These are phyloP conservation scores for Beris morrisii DNA, from an alignment of 2,888 invertebrate genomes.

Conservation along the genomic window DNA sequence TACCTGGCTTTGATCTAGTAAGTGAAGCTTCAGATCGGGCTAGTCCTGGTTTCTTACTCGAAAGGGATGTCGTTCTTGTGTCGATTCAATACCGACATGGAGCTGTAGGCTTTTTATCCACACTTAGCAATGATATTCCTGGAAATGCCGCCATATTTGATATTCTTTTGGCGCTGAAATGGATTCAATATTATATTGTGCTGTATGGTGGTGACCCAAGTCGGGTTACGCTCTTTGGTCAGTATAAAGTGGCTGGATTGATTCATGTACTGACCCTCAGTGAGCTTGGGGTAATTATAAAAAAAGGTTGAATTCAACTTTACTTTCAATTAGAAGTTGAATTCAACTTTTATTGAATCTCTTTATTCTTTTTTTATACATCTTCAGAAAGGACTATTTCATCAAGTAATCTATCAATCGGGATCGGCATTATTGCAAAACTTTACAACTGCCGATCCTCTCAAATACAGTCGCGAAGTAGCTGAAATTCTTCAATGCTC, in stretches of 20 bases:
- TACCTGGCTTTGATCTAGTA: slow-evolving; percentile 40
- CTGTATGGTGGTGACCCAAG: slow-evolving; percentile 55
- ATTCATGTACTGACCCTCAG: slow-evolving; percentile 51
- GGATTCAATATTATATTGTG: slow-evolving; percentile 54
- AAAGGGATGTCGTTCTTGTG: slow-evolving; percentile 51
- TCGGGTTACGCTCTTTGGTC: slow-evolving; percentile 55
- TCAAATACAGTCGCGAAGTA: slow-evolving; percentile 21
- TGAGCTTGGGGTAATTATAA: slow-evolving; percentile 43
- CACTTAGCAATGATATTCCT: slow-evolving; percentile 53
- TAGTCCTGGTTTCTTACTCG: slow-evolving; percentile 46
- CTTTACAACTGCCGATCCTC: slow-evolving; percentile 16
- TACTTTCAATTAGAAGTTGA: neutral
- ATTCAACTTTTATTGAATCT: neutral
- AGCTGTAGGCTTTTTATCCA: slow-evolving; percentile 55
- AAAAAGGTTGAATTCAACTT: too few relatives aligned
- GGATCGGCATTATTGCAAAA: slow-evolving; percentile 51
- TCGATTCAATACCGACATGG: slow-evolving; percentile 53
- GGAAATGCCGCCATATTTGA: slow-evolving; percentile 58
- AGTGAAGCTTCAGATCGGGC: slow-evolving; percentile 38
- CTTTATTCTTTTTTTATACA: too few relatives aligned
- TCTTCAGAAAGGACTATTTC: slow-evolving; percentile 50
- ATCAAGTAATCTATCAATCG: slow-evolving; percentile 55
- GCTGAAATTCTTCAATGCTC: slow-evolving; percentile 4
- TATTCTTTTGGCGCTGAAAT: slow-evolving; percentile 52
- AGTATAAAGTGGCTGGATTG: slow-evolving; percentile 55